These are phyloP conservation scores for Leptinotarsa undecemlineata DNA, from an alignment of 1,140 invertebrate genomes.

Conservation along the genomic window DNA sequence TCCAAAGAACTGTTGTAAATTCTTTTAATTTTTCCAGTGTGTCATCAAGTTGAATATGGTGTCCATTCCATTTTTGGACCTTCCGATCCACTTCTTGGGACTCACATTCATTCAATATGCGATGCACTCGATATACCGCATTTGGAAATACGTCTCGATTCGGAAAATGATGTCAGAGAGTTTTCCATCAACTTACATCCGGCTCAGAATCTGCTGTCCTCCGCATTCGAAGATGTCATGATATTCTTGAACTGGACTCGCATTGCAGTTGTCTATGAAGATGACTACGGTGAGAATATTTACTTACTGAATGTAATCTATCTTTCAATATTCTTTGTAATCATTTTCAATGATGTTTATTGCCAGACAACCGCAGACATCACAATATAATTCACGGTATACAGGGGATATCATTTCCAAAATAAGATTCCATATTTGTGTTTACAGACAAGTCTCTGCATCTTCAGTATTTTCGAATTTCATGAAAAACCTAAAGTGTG, in stretches of 20 bases:
- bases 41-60: constrained; percentile 80
- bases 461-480: no score
- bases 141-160: constrained; percentile 77
- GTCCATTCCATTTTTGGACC: constrained; percentile 90
- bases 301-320: neutral
- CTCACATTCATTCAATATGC: constrained; percentile 89
- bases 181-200: constrained; percentile 92
- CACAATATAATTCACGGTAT: no score
- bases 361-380: no score
- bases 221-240: constrained; percentile 86
- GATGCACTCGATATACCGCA: constrained; percentile 88
- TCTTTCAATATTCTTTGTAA: no score
- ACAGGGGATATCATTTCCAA: no score
- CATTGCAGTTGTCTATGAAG: constrained; percentile 92
- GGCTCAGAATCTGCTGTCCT: constrained; percentile 77
- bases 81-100: constrained; percentile 76
- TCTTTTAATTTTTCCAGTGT: constrained; percentile 67
- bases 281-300: constrained; percentile 71
- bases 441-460: no score
- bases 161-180: constrained; percentile 68
- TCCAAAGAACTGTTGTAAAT: neutral
- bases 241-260: constrained; percentile 89
- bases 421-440: no score
- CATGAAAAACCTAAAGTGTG: no score
- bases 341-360: no score